Conservation (phyloP, 2,888 invertebrate species). For the Serrognathus titanus region DNA sequence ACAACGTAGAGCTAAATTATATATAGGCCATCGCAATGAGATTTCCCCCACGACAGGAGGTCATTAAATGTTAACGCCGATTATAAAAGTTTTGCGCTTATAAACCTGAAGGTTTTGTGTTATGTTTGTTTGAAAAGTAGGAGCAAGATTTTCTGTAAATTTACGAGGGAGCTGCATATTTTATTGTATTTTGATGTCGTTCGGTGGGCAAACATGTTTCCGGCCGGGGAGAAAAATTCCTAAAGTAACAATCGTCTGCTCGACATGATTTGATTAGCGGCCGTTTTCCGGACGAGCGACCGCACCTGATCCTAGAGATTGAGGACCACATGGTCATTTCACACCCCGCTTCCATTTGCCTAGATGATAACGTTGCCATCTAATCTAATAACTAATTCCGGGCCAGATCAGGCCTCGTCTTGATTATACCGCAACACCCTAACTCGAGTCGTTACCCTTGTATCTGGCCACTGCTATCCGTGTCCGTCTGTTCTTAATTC, state of each 20-base stretch:
- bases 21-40: slow-evolving; percentile 41
- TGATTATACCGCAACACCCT: slow-evolving; percentile 17
- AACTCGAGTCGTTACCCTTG: slow-evolving; percentile 26
- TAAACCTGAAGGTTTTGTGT: slow-evolving; percentile 45
- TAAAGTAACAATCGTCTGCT: slow-evolving; percentile 30
- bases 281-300: slow-evolving; percentile 35
- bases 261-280: slow-evolving; percentile 39
- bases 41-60: slow-evolving; percentile 41
- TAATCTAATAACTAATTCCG: slow-evolving; percentile 39
- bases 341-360: slow-evolving; percentile 33
- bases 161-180: neutral
- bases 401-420: slow-evolving; percentile 12
- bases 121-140: slow-evolving; percentile 43
- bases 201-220: neutral
- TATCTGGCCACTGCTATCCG: slow-evolving; percentile 26
- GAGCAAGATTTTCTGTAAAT: slow-evolving; percentile 21
- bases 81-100: slow-evolving; percentile 48
- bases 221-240: neutral
- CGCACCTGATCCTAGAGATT: slow-evolving; percentile 36
- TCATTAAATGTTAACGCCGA: slow-evolving; percentile 49
- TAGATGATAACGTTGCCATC: slow-evolving; percentile 34
- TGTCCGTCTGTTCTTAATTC: slow-evolving; percentile 28
- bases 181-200: neutral
- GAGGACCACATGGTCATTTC: slow-evolving; percentile 34
- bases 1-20: slow-evolving; percentile 36